phyloP scores from a whole-genome alignment of 2,113 vertebrate genomes.

The Nerophis ophidion region DNA sequence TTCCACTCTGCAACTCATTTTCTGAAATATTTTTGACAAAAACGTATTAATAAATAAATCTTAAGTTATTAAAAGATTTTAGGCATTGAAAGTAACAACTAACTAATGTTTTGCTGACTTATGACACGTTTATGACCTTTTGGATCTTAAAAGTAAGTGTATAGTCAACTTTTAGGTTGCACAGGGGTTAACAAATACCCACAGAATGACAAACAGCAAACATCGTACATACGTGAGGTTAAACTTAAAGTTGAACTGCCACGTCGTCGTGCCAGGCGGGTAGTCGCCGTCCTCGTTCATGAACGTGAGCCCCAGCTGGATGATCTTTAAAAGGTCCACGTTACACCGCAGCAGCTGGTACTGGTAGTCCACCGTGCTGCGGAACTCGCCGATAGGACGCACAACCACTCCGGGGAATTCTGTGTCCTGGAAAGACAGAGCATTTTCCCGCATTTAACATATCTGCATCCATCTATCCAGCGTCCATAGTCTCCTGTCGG shows the following conservation, averaged over 20 bases:
- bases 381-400: slow-evolving; percentile 93
- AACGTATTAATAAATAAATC: too few relatives aligned
- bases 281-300: slow-evolving; percentile 96
- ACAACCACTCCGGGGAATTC: slow-evolving; percentile 97
- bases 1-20: too few relatives aligned
- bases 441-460: neutral
- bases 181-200: too few relatives aligned
- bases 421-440: slow-evolving; percentile 78
- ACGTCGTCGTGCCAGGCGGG: slow-evolving; percentile 89
- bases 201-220: neutral
- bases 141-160: too few relatives aligned
- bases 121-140: too few relatives aligned
- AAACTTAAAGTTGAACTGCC: slow-evolving; percentile 99
- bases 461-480: too few relatives aligned
- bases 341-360: slow-evolving; percentile 96
- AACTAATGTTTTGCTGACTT: too few relatives aligned
- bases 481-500: neutral
- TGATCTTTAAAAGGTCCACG: slow-evolving; percentile 95
- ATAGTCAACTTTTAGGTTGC: too few relatives aligned
- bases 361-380: slow-evolving; percentile 95
- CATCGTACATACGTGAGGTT: slow-evolving; percentile 85
- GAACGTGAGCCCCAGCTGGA: slow-evolving; percentile 95
- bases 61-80: too few relatives aligned
- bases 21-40: too few relatives aligned
- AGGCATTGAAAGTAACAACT: too few relatives aligned